Evolutionary conservation across 1,140 invertebrate genomes (phyloP).

Genomic region (Ceratoteleas bidentatus): DNA sequence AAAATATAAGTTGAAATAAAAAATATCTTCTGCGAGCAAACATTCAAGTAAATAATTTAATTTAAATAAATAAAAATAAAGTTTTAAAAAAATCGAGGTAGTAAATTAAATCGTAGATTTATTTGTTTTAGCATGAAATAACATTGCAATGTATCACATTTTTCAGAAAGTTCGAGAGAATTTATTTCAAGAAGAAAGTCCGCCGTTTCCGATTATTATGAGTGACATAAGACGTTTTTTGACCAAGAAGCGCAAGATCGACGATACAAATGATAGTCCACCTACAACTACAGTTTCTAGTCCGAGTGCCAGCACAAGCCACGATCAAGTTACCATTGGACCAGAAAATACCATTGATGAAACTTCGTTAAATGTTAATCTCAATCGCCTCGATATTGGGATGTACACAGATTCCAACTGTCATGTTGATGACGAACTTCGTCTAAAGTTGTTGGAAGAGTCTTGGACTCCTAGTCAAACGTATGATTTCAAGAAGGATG

Average conservation of each 20-base stretch:
- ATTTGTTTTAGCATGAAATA: no score
- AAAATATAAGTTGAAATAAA: no score
- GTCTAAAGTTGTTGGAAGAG: slow-evolving; percentile 7
- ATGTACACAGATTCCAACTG: not conserved
- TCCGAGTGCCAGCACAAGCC: not conserved
- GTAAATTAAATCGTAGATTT: no score
- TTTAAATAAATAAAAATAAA: no score
- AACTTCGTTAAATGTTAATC: not conserved
- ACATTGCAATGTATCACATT: not conserved
- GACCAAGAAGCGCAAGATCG: not conserved
- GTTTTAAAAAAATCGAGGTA: no score
- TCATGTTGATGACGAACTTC: slow-evolving; percentile 11
- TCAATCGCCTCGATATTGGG: slow-evolving; percentile 6
- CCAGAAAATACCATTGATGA: not conserved
- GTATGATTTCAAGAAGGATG: slow-evolving; percentile 10
- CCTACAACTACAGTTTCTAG: not conserved
- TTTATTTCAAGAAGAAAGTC: not conserved
- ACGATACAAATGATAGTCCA: not conserved
- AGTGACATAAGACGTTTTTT: not conserved
- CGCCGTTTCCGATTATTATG: not conserved
- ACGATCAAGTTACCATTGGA: not conserved
- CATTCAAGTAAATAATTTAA: no score
- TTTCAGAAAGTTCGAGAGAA: no score
- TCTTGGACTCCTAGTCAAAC: slow-evolving; percentile 1
- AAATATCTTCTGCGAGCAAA: no score